Percentiles rank a stretch among this genome's conserved stretches.
These are phyloP conservation scores for Antennarius maculatus DNA, from an alignment of 2,797 vertebrate genomes.

Conservation along the genomic window DNA sequence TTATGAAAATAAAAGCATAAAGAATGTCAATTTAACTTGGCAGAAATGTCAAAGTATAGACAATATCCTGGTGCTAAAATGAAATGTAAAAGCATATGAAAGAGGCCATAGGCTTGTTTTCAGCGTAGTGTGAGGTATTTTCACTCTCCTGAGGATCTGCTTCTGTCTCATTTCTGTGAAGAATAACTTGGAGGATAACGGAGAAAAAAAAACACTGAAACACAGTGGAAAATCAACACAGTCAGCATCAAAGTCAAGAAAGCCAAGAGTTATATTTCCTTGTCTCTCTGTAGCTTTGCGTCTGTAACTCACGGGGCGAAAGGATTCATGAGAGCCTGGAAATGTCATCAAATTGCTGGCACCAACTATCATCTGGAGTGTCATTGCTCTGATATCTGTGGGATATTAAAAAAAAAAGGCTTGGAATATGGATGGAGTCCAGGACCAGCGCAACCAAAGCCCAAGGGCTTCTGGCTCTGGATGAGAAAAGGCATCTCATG, in stretches of 20 bases:
- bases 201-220: conserved; percentile 55
- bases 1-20: conserved; percentile 18
- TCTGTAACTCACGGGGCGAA: conserved; percentile 29
- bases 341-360: conserved; percentile 49
- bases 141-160: conserved; percentile 49
- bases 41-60: conserved; percentile 16
- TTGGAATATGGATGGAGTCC: not conserved
- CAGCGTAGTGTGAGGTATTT: conserved; percentile 56
- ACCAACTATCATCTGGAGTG: conserved; percentile 32
- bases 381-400: conserved; percentile 36
- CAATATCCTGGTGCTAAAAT: conserved; percentile 21
- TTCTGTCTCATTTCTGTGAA: conserved; percentile 77
- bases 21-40: conserved; percentile 4
- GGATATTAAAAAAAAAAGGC: conserved; percentile 9
- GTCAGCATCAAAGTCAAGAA: conserved; percentile 60
- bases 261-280: conserved; percentile 53
- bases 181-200: conserved; percentile 48
- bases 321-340: conserved; percentile 38
- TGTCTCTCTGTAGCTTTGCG: not conserved
- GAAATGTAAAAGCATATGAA: conserved; percentile 34
- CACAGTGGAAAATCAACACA: conserved; percentile 69
- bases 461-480: not conserved
- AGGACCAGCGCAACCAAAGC: not conserved
- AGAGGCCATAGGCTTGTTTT: conserved; percentile 33
- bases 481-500: too few species aligned